These are phyloP conservation scores for Cuculus canorus DNA, from an alignment of 2,797 vertebrate species.

Conservation along the genomic window DNA sequence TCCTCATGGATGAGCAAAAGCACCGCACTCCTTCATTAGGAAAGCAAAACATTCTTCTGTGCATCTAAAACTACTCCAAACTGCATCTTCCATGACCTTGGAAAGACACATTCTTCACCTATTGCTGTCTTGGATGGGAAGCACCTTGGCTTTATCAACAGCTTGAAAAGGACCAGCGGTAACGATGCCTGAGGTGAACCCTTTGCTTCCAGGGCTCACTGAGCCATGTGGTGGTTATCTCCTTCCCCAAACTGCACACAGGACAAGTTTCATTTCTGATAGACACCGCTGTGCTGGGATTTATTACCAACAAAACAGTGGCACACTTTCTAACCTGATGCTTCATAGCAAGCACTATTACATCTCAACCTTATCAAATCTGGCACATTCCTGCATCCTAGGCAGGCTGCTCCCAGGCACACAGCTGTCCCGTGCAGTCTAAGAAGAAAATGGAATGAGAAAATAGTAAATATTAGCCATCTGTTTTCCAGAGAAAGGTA, in stretches of 20 bases:
- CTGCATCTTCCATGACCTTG: rapidly evolving
- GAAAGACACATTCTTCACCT: neutral
- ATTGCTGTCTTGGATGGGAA: neutral
- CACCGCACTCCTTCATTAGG: neutral
- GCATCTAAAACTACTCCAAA: neutral
- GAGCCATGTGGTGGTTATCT: rapidly evolving
- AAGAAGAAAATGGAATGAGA: too few relatives aligned
- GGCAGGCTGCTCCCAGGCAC: neutral
- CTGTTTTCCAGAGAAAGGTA: neutral
- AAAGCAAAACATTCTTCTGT: neutral
- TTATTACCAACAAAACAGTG: neutral
- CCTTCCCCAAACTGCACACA: neutral
- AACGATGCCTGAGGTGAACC: rapidly evolving
- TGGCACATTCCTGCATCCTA: rapidly evolving
- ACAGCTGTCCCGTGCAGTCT: neutral
- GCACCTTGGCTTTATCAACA: neutral
- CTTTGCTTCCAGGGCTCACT: neutral
- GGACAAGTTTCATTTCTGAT: neutral
- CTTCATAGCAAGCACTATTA: neutral
- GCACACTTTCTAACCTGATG: neutral
- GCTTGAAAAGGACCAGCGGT: neutral
- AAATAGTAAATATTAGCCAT: neutral
- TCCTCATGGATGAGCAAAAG: neutral
- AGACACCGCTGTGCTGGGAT: neutral
- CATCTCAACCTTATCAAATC: neutral